A percentile compares a stretch with the other conserved stretches of the same genome.
Conservation (phyloP, 2,797 vertebrate species). For the Hypotaenidia philippensis region DNA sequence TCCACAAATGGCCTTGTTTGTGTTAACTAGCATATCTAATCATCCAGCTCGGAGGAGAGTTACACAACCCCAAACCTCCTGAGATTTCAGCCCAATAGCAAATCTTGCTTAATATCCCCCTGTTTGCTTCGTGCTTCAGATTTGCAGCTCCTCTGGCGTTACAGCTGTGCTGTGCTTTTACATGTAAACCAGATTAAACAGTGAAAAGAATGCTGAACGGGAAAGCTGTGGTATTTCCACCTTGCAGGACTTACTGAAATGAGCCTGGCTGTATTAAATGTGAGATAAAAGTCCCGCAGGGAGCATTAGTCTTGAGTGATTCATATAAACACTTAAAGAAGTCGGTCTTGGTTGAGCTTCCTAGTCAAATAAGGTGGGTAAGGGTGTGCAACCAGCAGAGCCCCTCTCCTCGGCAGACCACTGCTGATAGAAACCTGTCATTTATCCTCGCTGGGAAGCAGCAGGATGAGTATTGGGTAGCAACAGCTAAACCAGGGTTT, state of each 20-base stretch:
- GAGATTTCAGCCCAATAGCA: neutral
- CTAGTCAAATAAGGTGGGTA: conserved; percentile 11
- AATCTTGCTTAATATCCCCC: conserved; percentile 27
- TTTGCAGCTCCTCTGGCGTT: conserved; percentile 9
- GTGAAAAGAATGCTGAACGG: conserved; percentile 24
- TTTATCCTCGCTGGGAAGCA: neutral
- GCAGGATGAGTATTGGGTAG: neutral
- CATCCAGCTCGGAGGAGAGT: neutral
- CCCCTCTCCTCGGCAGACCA: neutral
- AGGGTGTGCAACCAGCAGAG: neutral
- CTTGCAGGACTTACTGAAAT: conserved; percentile 28
- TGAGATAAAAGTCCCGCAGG: conserved; percentile 15
- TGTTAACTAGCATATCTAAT: conserved; percentile 25
- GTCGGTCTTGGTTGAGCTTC: neutral
- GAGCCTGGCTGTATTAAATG: conserved; percentile 13
- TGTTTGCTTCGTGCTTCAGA: neutral
- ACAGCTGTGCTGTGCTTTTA: conserved; percentile 5
- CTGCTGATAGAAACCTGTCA: neutral
- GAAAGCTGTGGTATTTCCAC: conserved; percentile 37
- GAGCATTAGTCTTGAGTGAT: neutral
- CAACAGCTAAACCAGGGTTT: neutral
- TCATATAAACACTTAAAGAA: conserved; percentile 11
- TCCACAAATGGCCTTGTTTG: conserved; percentile 29
- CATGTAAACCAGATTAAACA: conserved; percentile 29
- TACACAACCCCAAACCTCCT: conserved; percentile 32